These are phyloP conservation scores for Scaptomyza graminum DNA, from an alignment of 1,140 invertebrate genomes.

Conservation along the genomic window DNA sequence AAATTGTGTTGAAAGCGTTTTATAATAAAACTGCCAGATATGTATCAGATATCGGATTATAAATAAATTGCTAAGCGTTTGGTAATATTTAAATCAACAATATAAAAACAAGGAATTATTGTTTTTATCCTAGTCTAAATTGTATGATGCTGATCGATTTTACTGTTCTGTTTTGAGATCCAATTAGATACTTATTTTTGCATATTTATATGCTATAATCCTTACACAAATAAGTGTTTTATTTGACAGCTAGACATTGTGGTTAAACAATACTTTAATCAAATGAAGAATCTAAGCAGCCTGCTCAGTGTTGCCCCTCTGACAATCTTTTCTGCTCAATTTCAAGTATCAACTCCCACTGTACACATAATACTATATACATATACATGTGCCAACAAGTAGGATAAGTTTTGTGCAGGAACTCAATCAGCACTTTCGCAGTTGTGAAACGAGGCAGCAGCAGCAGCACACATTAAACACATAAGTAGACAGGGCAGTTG, in stretches of 20 bases:
- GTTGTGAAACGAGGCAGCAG: constrained; percentile 33
- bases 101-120: too few species aligned
- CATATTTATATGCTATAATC: too few species aligned
- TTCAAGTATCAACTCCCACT: constrained; percentile 19
- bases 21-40: constrained; percentile 5
- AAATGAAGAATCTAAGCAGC: not conserved
- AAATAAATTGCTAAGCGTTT: not conserved
- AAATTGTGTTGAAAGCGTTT: not conserved
- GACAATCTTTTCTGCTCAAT: constrained; percentile 31
- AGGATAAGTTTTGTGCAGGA: constrained; percentile 38
- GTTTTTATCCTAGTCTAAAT: too few species aligned
- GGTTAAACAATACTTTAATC: not conserved
- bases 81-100: not conserved
- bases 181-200: too few species aligned
- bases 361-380: constrained; percentile 3
- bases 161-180: too few species aligned
- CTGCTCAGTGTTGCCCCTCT: not conserved
- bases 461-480: constrained; percentile 9
- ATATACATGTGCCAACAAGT: constrained; percentile 12
- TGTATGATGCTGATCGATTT: too few species aligned
- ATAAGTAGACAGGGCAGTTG: constrained; percentile 11
- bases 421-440: constrained; percentile 48
- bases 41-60: not conserved
- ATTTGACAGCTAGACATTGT: not conserved
- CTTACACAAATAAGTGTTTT: not conserved